Evolutionary conservation across 1,140 invertebrate species (phyloP).

Genomic region (Drosophila melanogaster): Release_6_plus_ISO1_MT NC_004354.4:2289501-2290000

Average conservation of each 20-base stretch:
- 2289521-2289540: not conserved
- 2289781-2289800: not conserved
- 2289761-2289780: not conserved
- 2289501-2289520: conserved; percentile 15
- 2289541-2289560: conserved; percentile 22
- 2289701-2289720: conserved; percentile 32
- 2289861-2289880: not conserved
- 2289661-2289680: conserved; percentile 21
- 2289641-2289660: conserved; percentile 42
- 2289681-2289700: conserved; percentile 42
- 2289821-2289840: too few relatives aligned
- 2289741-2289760: conserved; percentile 11
- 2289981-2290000: not conserved
- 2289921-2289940: too few relatives aligned
- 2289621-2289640: conserved; percentile 35
- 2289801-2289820: not conserved
- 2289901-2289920: too few relatives aligned
- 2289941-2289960: not conserved
- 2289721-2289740: conserved; percentile 24
- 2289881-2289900: not conserved
- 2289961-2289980: not conserved
- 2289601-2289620: conserved; percentile 1
- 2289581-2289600: conserved; percentile 29
- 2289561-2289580: conserved; percentile 61
- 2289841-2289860: too few relatives aligned